phyloP scores from a whole-genome alignment of 2,888 invertebrate species.

The Tillus elongatus region DNA sequence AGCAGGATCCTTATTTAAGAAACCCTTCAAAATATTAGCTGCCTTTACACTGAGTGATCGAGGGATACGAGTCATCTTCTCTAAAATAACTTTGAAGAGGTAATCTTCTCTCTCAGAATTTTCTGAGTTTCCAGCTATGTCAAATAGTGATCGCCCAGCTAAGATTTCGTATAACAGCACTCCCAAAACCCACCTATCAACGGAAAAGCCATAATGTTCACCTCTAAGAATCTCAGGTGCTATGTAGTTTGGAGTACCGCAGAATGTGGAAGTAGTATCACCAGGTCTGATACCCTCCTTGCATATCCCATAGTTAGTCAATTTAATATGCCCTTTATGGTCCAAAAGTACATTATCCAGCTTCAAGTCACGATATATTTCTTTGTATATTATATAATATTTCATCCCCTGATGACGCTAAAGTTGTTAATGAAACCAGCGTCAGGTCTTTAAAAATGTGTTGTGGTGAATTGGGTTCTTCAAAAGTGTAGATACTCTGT shows the following conservation, averaged over 20 bases:
- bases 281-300: conserved; percentile 93
- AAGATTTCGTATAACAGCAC: too few species aligned
- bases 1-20: conserved; percentile 94
- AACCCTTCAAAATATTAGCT: conserved; percentile 92
- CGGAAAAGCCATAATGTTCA: conserved; percentile 84
- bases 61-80: conserved; percentile 98
- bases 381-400: too few species aligned
- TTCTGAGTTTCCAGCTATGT: conserved; percentile 94
- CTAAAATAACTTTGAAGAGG: conserved; percentile 92
- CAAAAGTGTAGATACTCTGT: too few species aligned
- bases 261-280: conserved; percentile 93
- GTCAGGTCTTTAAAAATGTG: too few species aligned
- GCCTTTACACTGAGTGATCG: conserved; percentile 95
- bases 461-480: too few species aligned
- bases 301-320: conserved; percentile 99
- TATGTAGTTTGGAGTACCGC: conserved; percentile 97
- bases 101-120: conserved; percentile 99
- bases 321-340: conserved; percentile 97
- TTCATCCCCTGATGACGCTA: too few species aligned
- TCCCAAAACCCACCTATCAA: conserved; percentile 99
- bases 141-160: too few species aligned
- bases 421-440: too few species aligned
- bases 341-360: conserved; percentile 95
- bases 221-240: conserved; percentile 96
- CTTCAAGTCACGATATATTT: conserved; percentile 96